Evolutionary conservation across 2,888 invertebrate species (phyloP), one percentile per base, ranked within the genome.

Genomic region (Cryptocheilus praepositus): DNA sequence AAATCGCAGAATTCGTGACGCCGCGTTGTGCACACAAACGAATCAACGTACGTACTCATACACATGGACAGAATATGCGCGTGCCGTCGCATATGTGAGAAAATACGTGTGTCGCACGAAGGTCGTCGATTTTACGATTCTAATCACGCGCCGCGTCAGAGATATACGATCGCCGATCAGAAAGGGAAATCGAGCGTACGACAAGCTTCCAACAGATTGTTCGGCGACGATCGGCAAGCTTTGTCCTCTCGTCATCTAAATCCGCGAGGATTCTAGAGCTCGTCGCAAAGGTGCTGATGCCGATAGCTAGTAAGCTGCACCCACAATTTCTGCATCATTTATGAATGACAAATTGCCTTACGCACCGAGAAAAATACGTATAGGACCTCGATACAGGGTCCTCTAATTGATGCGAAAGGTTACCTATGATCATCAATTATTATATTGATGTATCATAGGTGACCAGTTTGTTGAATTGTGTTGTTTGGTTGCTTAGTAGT

Each of bases 111-210:
- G 25, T 49, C 65, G 54, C 55, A 21, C 36, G 28, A 54, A 53
- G 49, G 63, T 65, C 46, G 60, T 52, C 64, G 73, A 75, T 77
- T 77, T 79, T 69, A 71, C 71, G 75, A 78, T 74, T 77, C 74
- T 72, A 77, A 77, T 74, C 77, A 64, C 71, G 70, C 64, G 64
- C 59, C 63, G 57, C 18, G 25, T 8, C 61, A 1, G 64, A 69
- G 77, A 74, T 77, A 74, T 77, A 77, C 77, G 77, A 77, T 74
- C 72, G 65, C 70, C 68, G 75, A 78, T 80, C 75, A 77, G 78
- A 78, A 77, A 80, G 80, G 80, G 80, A 80, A 80, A 80, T 80
- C 80, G 80, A 80, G 70, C 75, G 71, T 76, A 70, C 80, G 73
- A 77, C 73, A 75, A 73, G 76, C 78, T 69, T 60, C 70, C 61